These are phyloP conservation scores for Apostichopus parvimensis DNA, from an alignment of 35 echinoderm and acorn worm genomes.

Conservation along the genomic window DNA sequence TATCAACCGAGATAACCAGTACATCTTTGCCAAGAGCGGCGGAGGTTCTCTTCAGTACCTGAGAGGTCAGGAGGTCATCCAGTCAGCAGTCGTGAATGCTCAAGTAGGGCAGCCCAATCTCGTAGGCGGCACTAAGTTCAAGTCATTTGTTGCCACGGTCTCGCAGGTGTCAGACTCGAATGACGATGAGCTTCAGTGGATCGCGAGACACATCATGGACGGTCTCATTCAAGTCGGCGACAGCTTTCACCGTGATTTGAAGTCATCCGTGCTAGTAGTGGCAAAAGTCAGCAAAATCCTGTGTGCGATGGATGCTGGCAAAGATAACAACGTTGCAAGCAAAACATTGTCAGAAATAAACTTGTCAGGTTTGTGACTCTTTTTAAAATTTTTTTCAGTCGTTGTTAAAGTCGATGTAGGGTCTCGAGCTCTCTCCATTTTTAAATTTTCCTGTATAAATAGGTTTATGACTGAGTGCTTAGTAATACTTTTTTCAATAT, in stretches of 20 bases:
- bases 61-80: slow-evolving; percentile 5
- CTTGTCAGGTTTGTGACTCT: no score
- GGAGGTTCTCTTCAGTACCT: not conserved
- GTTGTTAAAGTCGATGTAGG: no score
- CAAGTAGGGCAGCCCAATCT: not conserved
- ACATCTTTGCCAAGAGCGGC: not conserved
- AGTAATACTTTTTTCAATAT: no score
- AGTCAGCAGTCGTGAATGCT: not conserved
- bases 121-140: not conserved
- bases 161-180: not conserved
- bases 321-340: not conserved
- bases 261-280: slow-evolving; percentile 21
- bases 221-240: not conserved
- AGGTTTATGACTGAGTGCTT: no score
- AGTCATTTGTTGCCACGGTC: not conserved
- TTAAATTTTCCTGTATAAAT: no score
- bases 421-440: no score
- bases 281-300: slow-evolving; percentile 24
- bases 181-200: slow-evolving; percentile 17
- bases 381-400: no score
- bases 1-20: not conserved
- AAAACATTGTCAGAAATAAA: slow-evolving; percentile 1
- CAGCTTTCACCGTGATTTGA: not conserved
- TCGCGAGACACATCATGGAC: not conserved
- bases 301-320: not conserved